These are phyloP conservation scores for Eugnorisma glareosa DNA, from an alignment of 2,888 invertebrate species.

Conservation along the genomic window DNA sequence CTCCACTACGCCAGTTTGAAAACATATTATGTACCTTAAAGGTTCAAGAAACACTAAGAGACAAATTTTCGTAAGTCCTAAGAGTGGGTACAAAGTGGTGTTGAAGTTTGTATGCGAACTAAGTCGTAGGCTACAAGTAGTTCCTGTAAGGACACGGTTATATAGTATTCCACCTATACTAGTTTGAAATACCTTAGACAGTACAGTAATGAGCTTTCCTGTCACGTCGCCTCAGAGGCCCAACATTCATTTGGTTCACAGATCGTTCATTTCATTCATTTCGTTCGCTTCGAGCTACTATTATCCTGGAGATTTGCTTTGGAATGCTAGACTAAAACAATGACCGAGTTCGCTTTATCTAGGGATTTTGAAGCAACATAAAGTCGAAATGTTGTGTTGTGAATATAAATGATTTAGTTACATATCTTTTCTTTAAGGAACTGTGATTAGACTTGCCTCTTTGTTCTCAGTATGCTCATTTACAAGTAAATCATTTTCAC, in stretches of 20 bases:
- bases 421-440: neutral
- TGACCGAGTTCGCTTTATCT: constrained; percentile 40
- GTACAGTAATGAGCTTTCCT: constrained; percentile 60
- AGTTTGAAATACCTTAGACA: constrained; percentile 36
- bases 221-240: constrained; percentile 59
- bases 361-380: constrained; percentile 29
- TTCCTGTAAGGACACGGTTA: neutral
- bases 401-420: constrained; percentile 35
- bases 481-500: neutral
- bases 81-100: neutral
- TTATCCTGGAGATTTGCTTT: constrained; percentile 59
- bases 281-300: constrained; percentile 29
- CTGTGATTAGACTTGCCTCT: neutral
- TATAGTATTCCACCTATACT: neutral
- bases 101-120: constrained; percentile 18
- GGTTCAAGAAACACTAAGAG: constrained; percentile 15
- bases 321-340: constrained; percentile 57
- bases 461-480: neutral
- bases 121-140: neutral
- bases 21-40: constrained; percentile 12
- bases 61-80: constrained; percentile 4
- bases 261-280: constrained; percentile 62
- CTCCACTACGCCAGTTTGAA: neutral
- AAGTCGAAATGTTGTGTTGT: constrained; percentile 41
- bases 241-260: constrained; percentile 65